Conservation (phyloP, 2,888 invertebrate species). For the Lithosia quadra region DNA sequence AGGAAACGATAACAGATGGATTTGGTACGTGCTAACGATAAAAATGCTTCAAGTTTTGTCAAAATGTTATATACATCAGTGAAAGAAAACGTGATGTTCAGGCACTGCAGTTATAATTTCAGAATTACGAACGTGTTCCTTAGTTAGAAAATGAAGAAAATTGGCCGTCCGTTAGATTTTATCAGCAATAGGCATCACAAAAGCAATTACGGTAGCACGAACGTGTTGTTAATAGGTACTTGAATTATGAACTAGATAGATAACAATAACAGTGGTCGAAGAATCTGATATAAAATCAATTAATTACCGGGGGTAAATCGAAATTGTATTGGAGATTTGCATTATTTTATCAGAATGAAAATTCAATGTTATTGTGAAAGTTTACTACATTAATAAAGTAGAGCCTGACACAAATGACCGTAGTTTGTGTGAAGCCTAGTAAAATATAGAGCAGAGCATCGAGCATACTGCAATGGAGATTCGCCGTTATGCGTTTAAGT, state of each 20-base stretch:
- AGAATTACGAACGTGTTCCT: constrained; percentile 24
- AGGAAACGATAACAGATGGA: constrained; percentile 18
- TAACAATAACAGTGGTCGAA: constrained; percentile 38
- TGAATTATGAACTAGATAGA: constrained; percentile 48
- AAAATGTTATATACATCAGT: constrained; percentile 10
- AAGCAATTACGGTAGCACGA: constrained; percentile 50
- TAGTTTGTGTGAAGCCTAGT: constrained; percentile 58
- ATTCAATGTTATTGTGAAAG: constrained; percentile 24
- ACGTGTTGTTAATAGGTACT: constrained; percentile 42
- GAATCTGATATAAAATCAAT: constrained; percentile 38
- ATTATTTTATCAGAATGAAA: constrained; percentile 6
- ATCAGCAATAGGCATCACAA: constrained; percentile 49
- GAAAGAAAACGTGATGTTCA: constrained; percentile 20
- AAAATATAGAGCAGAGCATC: constrained; percentile 57
- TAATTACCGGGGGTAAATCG: constrained; percentile 27
- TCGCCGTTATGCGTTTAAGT: constrained; percentile 72
- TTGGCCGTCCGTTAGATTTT: constrained; percentile 47
- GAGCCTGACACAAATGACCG: constrained; percentile 42
- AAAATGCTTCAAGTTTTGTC: constrained; percentile 15
- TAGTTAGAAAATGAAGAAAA: constrained; percentile 41
- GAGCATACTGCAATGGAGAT: constrained; percentile 58
- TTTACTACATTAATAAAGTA: constrained; percentile 16
- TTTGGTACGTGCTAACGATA: constrained; percentile 22
- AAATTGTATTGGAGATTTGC: neutral
- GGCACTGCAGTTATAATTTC: constrained; percentile 22